These are phyloP conservation scores for Pseudonaja textilis DNA, from an alignment of 2,113 vertebrate species.

Conservation along the genomic window DNA sequence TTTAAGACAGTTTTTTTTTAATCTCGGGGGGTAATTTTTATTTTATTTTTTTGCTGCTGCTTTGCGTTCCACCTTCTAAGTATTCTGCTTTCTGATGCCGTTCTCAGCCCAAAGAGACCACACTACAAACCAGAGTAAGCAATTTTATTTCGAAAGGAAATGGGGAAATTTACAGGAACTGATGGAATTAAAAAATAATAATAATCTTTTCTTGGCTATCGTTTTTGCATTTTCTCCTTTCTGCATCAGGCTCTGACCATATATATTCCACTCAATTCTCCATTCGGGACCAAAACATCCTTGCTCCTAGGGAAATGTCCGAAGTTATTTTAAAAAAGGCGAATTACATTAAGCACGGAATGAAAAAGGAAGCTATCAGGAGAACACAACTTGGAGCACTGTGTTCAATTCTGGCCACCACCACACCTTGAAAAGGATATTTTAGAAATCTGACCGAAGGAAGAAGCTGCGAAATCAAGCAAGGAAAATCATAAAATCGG, in stretches of 20 bases:
- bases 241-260: background rate
- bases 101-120: background rate
- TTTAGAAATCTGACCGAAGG: background rate
- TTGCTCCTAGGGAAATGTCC: background rate
- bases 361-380: background rate
- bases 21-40: background rate
- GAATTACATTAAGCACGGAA: background rate
- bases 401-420: background rate
- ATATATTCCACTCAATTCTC: background rate
- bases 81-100: background rate
- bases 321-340: background rate
- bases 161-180: background rate
- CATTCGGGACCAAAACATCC: background rate
- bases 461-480: background rate
- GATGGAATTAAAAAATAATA: too few species aligned
- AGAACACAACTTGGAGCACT: background rate
- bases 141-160: background rate
- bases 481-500: background rate
- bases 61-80: background rate
- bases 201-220: background rate
- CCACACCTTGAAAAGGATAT: background rate
- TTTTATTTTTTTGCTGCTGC: too few species aligned
- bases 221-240: background rate
- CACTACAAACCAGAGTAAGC: background rate
- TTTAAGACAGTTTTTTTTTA: background rate